Evolutionary conservation across 2,113 vertebrate genomes (phyloP).

Genomic region (Crypturellus undulatus): DNA sequence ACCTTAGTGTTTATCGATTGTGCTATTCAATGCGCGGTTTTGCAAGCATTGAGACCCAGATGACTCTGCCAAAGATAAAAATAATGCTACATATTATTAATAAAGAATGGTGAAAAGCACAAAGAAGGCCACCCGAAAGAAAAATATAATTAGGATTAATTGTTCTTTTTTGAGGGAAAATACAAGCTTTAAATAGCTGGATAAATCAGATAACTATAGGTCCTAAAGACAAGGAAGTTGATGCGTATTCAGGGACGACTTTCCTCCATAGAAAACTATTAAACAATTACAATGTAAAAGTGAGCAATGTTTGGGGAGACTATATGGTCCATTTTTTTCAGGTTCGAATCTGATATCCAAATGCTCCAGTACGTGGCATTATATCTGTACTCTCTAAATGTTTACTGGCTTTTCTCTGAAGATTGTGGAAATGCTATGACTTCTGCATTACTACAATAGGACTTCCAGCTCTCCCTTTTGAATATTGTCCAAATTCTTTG

Average conservation of each 20-base stretch:
- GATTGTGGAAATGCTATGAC: fast-evolving
- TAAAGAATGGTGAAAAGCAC: fast-evolving
- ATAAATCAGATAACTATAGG: not conserved
- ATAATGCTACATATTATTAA: not conserved
- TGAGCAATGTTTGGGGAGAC: not conserved
- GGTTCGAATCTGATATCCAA: not conserved
- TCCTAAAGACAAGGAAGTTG: not conserved
- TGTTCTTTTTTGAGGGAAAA: not conserved
- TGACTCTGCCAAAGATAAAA: not conserved
- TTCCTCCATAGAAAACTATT: not conserved
- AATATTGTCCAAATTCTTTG: fast-evolving
- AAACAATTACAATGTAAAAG: not conserved
- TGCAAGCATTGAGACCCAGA: not conserved
- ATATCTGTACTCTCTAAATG: not conserved
- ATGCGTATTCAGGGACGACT: not conserved
- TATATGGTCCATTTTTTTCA: not conserved
- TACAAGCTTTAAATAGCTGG: not conserved
- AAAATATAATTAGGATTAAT: not conserved
- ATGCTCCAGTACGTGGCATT: not conserved
- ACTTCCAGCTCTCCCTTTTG: not conserved
- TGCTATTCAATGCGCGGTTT: not conserved
- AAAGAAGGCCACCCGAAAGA: not conserved
- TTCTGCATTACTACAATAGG: not conserved
- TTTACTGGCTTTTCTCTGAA: not conserved
- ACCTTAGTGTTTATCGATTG: not conserved